These are phyloP conservation scores for Drosophila subpulchrella DNA, from an alignment of 1,140 invertebrate species.

Conservation along the genomic window DNA sequence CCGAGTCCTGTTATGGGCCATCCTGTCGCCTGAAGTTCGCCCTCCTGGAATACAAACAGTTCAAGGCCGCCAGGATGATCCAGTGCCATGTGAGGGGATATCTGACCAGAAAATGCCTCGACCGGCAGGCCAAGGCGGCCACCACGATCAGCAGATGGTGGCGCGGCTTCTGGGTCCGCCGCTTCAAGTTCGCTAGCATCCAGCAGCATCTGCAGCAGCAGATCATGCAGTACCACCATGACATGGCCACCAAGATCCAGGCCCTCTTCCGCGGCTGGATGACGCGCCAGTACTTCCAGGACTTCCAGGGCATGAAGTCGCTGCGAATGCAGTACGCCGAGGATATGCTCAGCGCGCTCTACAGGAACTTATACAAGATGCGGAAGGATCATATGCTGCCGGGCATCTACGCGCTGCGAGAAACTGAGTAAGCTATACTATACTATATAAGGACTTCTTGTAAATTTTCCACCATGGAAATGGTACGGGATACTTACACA, in stretches of 20 bases:
- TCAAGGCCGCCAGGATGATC: slow-evolving; percentile 63
- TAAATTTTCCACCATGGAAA: too few relatives aligned
- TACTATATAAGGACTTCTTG: too few relatives aligned
- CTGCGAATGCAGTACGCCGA: slow-evolving; percentile 28
- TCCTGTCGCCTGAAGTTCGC: background rate
- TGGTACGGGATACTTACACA: too few relatives aligned
- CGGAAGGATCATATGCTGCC: background rate
- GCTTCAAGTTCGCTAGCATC: background rate
- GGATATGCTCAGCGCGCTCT: slow-evolving; percentile 30
- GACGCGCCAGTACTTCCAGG: slow-evolving; percentile 39
- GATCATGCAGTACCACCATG: slow-evolving; percentile 7
- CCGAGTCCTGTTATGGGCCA: background rate
- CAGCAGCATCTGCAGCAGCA: slow-evolving; percentile 20
- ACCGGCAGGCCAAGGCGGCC: slow-evolving; percentile 1
- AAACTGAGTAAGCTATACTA: slow-evolving; percentile 2
- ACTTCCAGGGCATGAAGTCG: slow-evolving; percentile 21
- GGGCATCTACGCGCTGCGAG: slow-evolving; percentile 17
- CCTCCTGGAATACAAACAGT: slow-evolving; percentile 64
- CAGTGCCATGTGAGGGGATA: slow-evolving; percentile 51
- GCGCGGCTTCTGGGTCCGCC: slow-evolving; percentile 19
- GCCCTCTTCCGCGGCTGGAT: slow-evolving; percentile 57
- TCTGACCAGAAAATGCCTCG: background rate
- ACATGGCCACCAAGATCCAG: slow-evolving; percentile 38
- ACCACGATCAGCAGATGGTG: slow-evolving; percentile 42
- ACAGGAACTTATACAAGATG: background rate